These are phyloP conservation scores for Plutella xylostella DNA, from an alignment of 2,888 invertebrate genomes.

Conservation along the genomic window DNA sequence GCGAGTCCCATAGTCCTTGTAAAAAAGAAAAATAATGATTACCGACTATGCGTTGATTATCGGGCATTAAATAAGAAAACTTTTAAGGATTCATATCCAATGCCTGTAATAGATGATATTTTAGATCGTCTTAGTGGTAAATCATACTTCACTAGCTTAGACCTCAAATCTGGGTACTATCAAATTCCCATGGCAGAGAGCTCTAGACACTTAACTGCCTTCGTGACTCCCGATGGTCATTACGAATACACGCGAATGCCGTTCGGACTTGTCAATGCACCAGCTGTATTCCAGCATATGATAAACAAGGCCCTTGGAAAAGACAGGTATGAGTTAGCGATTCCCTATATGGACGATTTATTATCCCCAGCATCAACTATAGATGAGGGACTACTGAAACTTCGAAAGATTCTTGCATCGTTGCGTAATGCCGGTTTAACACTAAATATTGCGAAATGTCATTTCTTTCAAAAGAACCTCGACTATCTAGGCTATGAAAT, in stretches of 20 bases:
- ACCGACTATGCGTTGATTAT: constrained; percentile 22
- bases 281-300: constrained; percentile 24
- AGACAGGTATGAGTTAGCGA: constrained; percentile 8
- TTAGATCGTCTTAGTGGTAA: constrained; percentile 22
- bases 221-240: constrained; percentile 27
- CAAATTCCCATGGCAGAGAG: constrained; percentile 21
- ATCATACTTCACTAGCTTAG: constrained; percentile 21
- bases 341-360: constrained; percentile 26
- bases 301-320: constrained; percentile 17
- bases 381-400: constrained; percentile 12
- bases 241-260: constrained; percentile 24
- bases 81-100: constrained; percentile 23
- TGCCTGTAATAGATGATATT: constrained; percentile 26
- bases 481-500: constrained; percentile 7
- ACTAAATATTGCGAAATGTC: constrained; percentile 11
- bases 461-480: not conserved
- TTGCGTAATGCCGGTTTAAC: constrained; percentile 14
- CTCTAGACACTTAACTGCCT: constrained; percentile 25
- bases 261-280: constrained; percentile 24
- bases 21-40: too few relatives aligned
- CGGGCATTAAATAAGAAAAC: constrained; percentile 16
- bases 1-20: constrained; percentile 21
- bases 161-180: constrained; percentile 24
- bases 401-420: constrained; percentile 12
- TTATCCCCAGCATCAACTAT: constrained; percentile 18